Evolutionary conservation across 2,888 invertebrate genomes (phyloP), one percentile per base, ranked within the genome.

Genomic region (Malthinus seriepunctatus): DNA sequence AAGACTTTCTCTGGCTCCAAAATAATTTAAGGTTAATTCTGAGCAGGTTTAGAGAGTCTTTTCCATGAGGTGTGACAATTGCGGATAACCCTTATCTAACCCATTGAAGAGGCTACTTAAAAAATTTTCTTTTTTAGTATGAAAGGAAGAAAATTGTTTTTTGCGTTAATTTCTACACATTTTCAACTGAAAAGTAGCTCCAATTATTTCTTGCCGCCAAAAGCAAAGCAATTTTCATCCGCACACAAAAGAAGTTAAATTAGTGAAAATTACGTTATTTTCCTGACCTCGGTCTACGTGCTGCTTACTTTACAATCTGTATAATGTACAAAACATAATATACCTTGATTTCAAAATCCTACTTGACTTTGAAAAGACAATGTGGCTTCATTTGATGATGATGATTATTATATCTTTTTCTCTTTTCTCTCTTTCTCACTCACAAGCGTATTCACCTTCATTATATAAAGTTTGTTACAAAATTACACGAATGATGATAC

Each of bases 201-300:
- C 23, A 23, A 23, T 23, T 23, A 23, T 23, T 23, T 23, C 23
- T 2, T 23, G 34, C 52, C 46, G 39, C 47, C 32, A 48, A 52
- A 48, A 35, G 52, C 52, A 52, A 52, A 57, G 51, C 52, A 55
- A 55, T 50, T 55, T 55, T 39, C 38, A 48, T n/a, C 14, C 23
- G 23, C 23, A 23, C 34, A 34, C 47, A 50, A 56, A 50, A 32
- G 23, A 46, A 31, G 11, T 42, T 23, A 49, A 34, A 61, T 53
- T 56, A 50, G 33, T 46, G 56, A 59, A 63, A 65, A 63, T 63
- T 63, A 57, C 56, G 63, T 38, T 62, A 62, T 66, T 66, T 63
- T 66, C 66, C 63, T 61, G 66, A 66, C 66, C 66, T 64, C 60
- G 62, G 63, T 61, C 63, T 61, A 61, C 57, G 57, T 48, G 54